These are phyloP conservation scores for Luidia sarsii DNA, from an alignment of 53 echinoderm and acorn worm genomes.

Conservation along the genomic window DNA sequence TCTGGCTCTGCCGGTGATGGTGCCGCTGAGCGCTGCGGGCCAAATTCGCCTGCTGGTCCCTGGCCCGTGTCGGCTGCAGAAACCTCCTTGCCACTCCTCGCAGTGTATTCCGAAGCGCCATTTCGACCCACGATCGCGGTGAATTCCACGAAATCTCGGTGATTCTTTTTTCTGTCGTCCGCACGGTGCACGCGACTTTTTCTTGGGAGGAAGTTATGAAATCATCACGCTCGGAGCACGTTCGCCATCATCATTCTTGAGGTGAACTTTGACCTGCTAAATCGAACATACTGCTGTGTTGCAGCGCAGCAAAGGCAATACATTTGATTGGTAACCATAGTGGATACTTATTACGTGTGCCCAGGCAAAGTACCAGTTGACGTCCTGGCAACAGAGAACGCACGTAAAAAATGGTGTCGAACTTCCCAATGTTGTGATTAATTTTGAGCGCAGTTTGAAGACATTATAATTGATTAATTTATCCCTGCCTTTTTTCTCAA, in stretches of 20 bases:
- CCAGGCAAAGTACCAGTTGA: constrained; percentile 29
- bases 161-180: no score
- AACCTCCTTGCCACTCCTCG: constrained; percentile 34
- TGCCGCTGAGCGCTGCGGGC: constrained; percentile 20
- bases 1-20: constrained; percentile 13
- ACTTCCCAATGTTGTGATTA: background rate
- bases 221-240: background rate
- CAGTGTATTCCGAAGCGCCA: constrained; percentile 31
- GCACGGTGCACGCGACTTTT: background rate
- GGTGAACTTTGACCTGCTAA: constrained; percentile 20
- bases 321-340: constrained; percentile 20
- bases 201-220: background rate
- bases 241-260: constrained; percentile 37
- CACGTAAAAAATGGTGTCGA: background rate
- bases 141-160: no score
- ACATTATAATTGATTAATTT: no score
- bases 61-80: no score
- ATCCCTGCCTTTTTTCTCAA: no score
- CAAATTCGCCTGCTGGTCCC: constrained; percentile 10
- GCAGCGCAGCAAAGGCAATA: background rate
- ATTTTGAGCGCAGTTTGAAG: no score
- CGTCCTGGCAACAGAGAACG: constrained; percentile 52
- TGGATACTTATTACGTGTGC: background rate
- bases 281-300: background rate
- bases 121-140: no score